phyloP scores from a whole-genome alignment of 2,113 vertebrate genomes.

The Tretioscincus oriximinensis region DNA sequence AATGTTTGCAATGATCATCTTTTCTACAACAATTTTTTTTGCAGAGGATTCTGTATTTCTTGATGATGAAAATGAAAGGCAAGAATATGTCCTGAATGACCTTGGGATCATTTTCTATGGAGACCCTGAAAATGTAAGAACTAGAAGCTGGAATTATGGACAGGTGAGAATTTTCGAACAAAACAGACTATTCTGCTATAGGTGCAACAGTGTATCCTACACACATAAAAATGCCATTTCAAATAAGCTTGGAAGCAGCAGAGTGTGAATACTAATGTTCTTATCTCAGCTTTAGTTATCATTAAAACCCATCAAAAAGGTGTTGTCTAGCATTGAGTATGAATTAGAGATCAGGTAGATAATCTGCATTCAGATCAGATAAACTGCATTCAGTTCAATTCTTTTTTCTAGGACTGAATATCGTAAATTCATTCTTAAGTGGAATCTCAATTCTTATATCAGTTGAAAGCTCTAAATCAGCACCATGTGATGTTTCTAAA shows the following conservation, averaged over 20 bases:
- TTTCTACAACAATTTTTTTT: constrained; percentile 23
- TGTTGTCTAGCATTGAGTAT: too few species aligned
- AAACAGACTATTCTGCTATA: neutral
- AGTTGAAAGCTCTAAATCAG: constrained; percentile 25
- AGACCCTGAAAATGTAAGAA: constrained; percentile 72
- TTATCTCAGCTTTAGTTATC: too few species aligned
- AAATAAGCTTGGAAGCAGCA: too few species aligned
- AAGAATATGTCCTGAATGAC: constrained; percentile 92
- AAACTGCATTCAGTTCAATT: too few species aligned
- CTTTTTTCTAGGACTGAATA: too few species aligned
- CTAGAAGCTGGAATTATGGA: constrained; percentile 91
- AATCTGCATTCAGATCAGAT: too few species aligned
- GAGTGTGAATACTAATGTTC: too few species aligned
- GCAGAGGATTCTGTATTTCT: constrained; percentile 89
- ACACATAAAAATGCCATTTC: too few species aligned
- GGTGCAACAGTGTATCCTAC: neutral
- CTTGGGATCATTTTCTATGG: constrained; percentile 90
- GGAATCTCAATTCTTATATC: constrained; percentile 21
- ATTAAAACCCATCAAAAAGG: too few species aligned
- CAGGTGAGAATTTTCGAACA: constrained; percentile 80
- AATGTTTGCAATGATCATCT: constrained; percentile 35
- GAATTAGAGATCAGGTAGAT: too few species aligned
- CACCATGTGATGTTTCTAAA: constrained; percentile 32
- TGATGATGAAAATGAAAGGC: constrained; percentile 80
- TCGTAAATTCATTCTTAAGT: neutral